Conservation (phyloP, 2,113 vertebrate genomes). For the Anser cygnoides region DNA sequence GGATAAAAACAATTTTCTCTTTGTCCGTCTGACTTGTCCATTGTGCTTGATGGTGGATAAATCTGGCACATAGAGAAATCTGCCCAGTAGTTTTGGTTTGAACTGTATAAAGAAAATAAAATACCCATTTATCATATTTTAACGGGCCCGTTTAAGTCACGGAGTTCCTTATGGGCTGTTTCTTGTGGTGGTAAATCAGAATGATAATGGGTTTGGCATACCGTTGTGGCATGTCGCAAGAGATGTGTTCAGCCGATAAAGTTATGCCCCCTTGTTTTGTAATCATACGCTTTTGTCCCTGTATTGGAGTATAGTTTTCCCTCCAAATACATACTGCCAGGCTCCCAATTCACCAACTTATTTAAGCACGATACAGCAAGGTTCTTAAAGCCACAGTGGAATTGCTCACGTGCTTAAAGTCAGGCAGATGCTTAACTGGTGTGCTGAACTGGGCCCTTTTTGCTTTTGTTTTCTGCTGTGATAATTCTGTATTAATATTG, state of each 20-base stretch:
- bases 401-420: conserved; percentile 37
- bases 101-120: background rate
- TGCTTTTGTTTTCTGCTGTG: conserved; percentile 52
- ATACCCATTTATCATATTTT: background rate
- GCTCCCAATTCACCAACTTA: background rate
- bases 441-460: conserved; percentile 24
- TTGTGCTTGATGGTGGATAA: conserved; percentile 43
- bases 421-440: conserved; percentile 35
- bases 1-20: conserved; percentile 36
- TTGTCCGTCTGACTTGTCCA: conserved; percentile 15
- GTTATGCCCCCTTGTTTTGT: background rate
- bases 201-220: background rate
- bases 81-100: conserved; percentile 20
- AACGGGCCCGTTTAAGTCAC: conserved; percentile 24
- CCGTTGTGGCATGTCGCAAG: conserved; percentile 36
- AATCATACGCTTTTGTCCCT: background rate
- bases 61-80: conserved; percentile 50
- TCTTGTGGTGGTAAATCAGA: background rate
- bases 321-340: background rate
- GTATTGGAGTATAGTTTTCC: background rate
- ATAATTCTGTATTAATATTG: conserved; percentile 73
- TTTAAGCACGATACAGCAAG: conserved; percentile 6
- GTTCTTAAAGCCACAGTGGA: background rate
- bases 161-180: conserved; percentile 10
- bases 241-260: background rate